phyloP scores from a whole-genome alignment of 2,888 invertebrate species.

The Alviniconcha strummeri region DNA sequence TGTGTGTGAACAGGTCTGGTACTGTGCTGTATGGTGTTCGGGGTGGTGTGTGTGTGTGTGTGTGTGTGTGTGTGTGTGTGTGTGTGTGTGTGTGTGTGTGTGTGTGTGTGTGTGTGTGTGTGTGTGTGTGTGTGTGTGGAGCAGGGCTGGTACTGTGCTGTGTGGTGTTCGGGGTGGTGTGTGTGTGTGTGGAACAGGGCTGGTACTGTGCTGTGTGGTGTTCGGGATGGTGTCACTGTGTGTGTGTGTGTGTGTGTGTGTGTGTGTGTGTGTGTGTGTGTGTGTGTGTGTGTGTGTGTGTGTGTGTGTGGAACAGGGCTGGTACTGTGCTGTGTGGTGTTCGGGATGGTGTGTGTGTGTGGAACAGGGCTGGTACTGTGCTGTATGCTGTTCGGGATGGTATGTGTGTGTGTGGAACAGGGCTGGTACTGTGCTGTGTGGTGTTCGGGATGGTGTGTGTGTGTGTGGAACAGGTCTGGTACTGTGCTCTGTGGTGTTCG shows the following conservation, averaged over 20 bases:
- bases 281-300: slow-evolving; percentile 1
- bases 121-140: too few relatives aligned
- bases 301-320: too few relatives aligned
- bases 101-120: not conserved
- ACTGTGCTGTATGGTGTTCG: not conserved
- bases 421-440: too few relatives aligned
- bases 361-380: slow-evolving; percentile 57
- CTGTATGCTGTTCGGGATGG: slow-evolving; percentile 60
- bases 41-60: not conserved
- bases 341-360: not conserved
- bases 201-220: not conserved
- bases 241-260: too few relatives aligned
- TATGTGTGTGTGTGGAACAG: too few relatives aligned
- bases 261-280: not conserved
- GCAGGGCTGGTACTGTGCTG: too few relatives aligned
- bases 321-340: too few relatives aligned
- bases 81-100: slow-evolving; percentile 12
- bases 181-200: not conserved
- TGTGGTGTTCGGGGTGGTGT: too few relatives aligned
- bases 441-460: too few relatives aligned
- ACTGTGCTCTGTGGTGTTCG: slow-evolving; percentile 1
- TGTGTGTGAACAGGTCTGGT: not conserved
- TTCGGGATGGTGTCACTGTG: too few relatives aligned
- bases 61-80: slow-evolving; percentile 7
- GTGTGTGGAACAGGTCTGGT: not conserved